A percentile compares a stretch with the other conserved stretches of the same genome.
Conservation (phyloP, 2,113 vertebrate species). For the Turdus rufiventris region DNA sequence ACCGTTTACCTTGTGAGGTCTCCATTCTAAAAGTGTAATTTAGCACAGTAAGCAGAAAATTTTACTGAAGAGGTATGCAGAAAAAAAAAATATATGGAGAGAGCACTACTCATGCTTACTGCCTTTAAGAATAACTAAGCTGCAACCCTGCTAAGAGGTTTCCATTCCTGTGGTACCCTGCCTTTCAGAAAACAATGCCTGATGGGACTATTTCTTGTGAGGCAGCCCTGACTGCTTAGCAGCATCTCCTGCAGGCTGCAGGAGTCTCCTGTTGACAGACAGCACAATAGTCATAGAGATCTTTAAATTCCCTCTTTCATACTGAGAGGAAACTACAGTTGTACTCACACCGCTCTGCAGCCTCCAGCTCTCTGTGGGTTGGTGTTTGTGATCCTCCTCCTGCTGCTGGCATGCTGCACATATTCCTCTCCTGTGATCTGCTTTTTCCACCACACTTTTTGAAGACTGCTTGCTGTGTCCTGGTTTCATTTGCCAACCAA, state of each 20-base stretch:
- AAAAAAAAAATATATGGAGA: not conserved
- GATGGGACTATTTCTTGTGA: accelerated
- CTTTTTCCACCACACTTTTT: not conserved
- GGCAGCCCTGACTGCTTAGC: not conserved
- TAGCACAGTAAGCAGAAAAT: not conserved
- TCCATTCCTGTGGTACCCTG: not conserved
- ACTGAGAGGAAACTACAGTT: not conserved
- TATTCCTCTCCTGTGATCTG: not conserved
- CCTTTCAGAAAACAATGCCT: accelerated
- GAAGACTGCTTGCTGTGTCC: not conserved
- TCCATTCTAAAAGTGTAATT: not conserved
- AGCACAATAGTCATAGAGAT: accelerated
- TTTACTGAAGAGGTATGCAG: not conserved
- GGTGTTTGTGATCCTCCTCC: not conserved
- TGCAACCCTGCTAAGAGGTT: not conserved
- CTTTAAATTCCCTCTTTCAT: not conserved
- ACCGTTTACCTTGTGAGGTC: not conserved
- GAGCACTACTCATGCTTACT: accelerated
- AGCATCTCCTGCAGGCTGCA: not conserved
- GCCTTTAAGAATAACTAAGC: not conserved
- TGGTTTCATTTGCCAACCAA: not conserved
- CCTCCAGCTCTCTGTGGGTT: not conserved
- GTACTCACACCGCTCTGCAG: not conserved
- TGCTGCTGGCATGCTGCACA: not conserved
- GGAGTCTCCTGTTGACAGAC: not conserved